Conservation (phyloP, 2,113 vertebrate species). For the Progne subis region DNA sequence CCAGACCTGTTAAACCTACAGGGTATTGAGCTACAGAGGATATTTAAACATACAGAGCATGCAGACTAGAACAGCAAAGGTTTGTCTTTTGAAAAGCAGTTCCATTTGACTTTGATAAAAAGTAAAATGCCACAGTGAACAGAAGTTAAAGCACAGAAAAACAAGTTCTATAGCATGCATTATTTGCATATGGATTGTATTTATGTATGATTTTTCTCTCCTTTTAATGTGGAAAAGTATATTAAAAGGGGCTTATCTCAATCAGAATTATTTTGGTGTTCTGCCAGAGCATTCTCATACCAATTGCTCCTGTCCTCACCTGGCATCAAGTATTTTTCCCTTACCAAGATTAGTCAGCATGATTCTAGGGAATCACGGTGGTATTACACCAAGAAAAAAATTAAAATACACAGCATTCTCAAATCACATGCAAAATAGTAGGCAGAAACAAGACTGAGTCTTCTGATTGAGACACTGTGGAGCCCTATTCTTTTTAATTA, state of each 20-base stretch:
- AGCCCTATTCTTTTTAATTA: conserved; percentile 37
- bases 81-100: neutral
- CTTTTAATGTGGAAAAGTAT: neutral
- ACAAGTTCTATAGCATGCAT: neutral
- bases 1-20: neutral
- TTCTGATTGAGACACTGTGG: conserved; percentile 5
- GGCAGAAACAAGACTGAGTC: neutral
- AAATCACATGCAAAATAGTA: neutral
- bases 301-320: neutral
- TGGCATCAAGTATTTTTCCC: neutral
- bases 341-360: neutral
- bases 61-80: neutral
- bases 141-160: neutral
- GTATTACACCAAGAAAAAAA: neutral
- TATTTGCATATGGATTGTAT: neutral
- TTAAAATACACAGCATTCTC: neutral
- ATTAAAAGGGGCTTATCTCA: neutral
- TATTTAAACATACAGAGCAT: neutral
- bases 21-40: neutral
- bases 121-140: neutral
- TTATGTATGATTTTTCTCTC: neutral
- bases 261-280: neutral
- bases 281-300: neutral
- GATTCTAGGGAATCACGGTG: neutral
- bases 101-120: neutral